A percentile compares a stretch with the other conserved stretches of the same genome.
Evolutionary conservation across 2,888 invertebrate species (phyloP).

Genomic region (Caenorhabditis angaria): DNA sequence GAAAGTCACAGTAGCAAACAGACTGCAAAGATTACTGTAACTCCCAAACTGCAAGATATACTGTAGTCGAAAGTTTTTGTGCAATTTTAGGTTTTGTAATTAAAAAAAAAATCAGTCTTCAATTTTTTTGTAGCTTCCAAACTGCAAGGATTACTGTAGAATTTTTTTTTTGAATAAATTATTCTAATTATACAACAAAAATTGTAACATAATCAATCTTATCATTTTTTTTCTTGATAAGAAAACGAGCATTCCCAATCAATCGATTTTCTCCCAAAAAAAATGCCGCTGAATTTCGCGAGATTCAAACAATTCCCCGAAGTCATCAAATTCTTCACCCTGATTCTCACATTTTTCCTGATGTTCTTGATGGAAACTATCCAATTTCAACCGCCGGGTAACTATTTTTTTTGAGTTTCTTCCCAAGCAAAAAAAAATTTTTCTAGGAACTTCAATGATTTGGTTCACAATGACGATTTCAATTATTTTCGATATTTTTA

Average conservation of each 20-base stretch:
- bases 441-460: conserved; percentile 35
- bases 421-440: neutral
- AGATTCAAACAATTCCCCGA: conserved; percentile 26
- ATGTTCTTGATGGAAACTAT: conserved; percentile 30
- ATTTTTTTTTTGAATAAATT: no score
- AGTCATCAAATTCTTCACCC: conserved; percentile 20
- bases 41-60: no score
- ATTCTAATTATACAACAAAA: no score
- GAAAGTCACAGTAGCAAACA: no score
- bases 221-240: neutral
- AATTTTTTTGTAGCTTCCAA: no score
- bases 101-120: no score
- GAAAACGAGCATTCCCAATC: no score
- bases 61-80: no score
- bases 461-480: conserved; percentile 37
- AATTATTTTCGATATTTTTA: conserved; percentile 30
- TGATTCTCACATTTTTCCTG: conserved; percentile 17
- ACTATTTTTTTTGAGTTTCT: neutral
- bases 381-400: conserved; percentile 37
- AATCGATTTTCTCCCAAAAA: neutral
- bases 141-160: no score
- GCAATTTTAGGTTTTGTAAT: no score
- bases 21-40: no score
- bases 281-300: conserved; percentile 26
- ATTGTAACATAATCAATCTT: neutral